Base-by-base conservation (phyloP, 2,888 invertebrate species). In the Argyresthia albistria region DNA sequence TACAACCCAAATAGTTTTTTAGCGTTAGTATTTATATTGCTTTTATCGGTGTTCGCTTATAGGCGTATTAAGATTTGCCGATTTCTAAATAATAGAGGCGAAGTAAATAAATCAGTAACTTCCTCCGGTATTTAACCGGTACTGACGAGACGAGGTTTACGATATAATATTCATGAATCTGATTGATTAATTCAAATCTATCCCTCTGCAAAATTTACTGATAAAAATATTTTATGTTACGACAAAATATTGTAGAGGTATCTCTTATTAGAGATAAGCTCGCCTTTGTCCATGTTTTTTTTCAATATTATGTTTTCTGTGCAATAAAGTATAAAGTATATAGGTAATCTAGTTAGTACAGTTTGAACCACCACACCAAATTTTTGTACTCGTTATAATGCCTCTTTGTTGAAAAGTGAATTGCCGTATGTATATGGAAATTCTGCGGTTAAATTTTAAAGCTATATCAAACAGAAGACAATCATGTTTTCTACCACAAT, bases 61-160 rank as follows among this genome's bases (percentile, higher is more conserved):
- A 63, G 63, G 60, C 61, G 60, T 67, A 68, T 68, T 66, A 67
- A 71, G 69, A 73, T 72, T 62, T 57, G 67, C 63, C 65, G 72
- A 73, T 73, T 72, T 73, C 67, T 66, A 69, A 74, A 73, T 72
- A 71, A 70, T 69, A 72, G 69, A 59, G 64, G 62, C 58, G 62
- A 61, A 59, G 59, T 57, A 64, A 62, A 72, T 72, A 73, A 73
- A 74, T 73, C 73, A 67, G 59, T 54, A 53, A 56, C 54, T 62
- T 72, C 71, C 73, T 70, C 70, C 68, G 73, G 70, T 72, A 60
- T 67, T 69, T 59, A 50, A 53, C 51, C 51, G 49, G 53, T 46
- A 54, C 56, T 56, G 53, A 46, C 54, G 54, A 61, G 53, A 54
- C 56, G 56, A 55, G 61, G 58, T 66, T 70, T 63, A 69, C 66